Evolutionary conservation across 2,113 vertebrate species (phyloP), one percentile per base, ranked within the genome.

Genomic region (Bettongia penicillata): DNA sequence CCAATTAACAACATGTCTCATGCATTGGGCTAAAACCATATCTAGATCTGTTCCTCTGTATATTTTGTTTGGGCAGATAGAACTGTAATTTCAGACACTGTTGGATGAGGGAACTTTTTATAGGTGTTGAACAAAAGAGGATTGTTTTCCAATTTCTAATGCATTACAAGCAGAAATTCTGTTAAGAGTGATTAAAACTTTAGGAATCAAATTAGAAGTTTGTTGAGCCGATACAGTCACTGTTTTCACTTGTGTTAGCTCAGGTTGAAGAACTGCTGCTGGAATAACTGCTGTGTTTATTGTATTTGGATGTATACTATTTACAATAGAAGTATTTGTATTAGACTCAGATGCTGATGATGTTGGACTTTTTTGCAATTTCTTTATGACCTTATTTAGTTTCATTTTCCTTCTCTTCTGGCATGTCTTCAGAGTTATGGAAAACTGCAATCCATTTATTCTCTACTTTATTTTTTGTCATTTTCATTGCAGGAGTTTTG

Each of bases 401-500:
- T 55, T 55, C 53, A 55, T 99, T 43, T 98, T 99, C 89, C 99
- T 51, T 98, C 96, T 99, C 99, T 0, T 98, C 93, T 47, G 98
- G 98, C 57, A 98, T 98, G 91, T 98, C 98, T 4, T 93, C 94
- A 52, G 97, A 93, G 61, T 97, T 99, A 91, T 99, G 98, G 90
- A 99, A 99, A 96, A 99, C 98, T 0, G 99, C 99, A 0, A 99
- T 99, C 95, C 99, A 98, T 97, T 99, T 99, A 91, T 99, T 98
- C 94, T 99, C 99, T 0, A 98, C 97, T 97, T 99, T 99, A 96
- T 98, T 99, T 98, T 99, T 99, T 99, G 99, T 99, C 97, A 98
- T 98, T 98, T 99, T 99, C 99, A 99, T 99, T 92, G 99, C 99
- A 47, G 99, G 99, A 51, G 99, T 99, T 98, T 99, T 99, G 98